These are phyloP conservation scores for Columba guinea DNA, from an alignment of 2,797 vertebrate species.

Conservation along the genomic window DNA sequence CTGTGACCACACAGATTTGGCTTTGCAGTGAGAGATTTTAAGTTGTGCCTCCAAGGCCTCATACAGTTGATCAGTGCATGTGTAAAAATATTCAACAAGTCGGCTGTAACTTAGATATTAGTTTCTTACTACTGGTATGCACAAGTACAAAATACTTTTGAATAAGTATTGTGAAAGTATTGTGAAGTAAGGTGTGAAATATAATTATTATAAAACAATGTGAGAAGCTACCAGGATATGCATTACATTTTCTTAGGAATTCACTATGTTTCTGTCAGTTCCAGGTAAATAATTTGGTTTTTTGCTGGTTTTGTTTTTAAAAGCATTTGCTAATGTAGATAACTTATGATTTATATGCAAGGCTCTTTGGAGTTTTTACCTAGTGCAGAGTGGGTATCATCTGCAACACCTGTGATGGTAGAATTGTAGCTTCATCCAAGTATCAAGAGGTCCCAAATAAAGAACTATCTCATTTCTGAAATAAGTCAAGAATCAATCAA, in stretches of 20 bases:
- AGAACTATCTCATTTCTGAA: not conserved
- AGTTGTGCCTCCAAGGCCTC: not conserved
- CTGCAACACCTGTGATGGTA: not conserved
- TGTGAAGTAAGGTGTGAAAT: not conserved
- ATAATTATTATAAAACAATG: not conserved
- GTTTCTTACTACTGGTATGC: not conserved
- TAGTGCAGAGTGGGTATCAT: not conserved
- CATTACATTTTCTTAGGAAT: not conserved
- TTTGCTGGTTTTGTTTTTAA: not conserved
- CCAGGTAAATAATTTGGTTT: not conserved
- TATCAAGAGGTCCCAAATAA: not conserved
- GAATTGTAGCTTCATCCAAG: not conserved
- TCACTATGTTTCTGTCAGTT: not conserved
- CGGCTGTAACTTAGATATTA: not conserved
- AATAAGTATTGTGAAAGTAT: not conserved
- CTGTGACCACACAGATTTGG: not conserved
- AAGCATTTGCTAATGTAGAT: not conserved
- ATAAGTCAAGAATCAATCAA: not conserved
- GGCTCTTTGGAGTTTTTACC: not conserved
- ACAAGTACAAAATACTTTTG: not conserved
- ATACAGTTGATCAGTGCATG: not conserved
- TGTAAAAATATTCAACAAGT: not conserved
- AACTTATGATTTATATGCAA: not conserved
- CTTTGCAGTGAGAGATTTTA: not conserved
- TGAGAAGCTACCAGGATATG: not conserved